Evolutionary conservation across 1,140 invertebrate species (phyloP), one percentile per base, ranked within the genome.

Genomic region (Caenorhabditis brenneri): DNA sequence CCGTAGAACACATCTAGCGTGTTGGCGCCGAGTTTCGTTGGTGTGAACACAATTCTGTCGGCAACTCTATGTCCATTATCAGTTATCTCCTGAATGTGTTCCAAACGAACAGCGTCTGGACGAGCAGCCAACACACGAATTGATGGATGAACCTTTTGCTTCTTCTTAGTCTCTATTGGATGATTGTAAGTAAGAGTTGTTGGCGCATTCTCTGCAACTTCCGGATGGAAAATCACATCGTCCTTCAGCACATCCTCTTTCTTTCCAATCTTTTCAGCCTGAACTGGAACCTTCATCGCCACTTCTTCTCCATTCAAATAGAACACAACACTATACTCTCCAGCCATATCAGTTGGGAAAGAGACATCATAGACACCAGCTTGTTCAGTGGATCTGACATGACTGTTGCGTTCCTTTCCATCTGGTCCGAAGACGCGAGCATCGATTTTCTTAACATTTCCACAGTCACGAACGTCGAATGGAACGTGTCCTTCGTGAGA

Each of bases 361-460:
- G 29, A 36, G 48, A 80, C 51, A 33, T 80, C 79, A 24, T 53
- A 53, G 48, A 53, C 27, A 27, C 51, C 51, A 10, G 22, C 48
- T 39, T 51, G 16, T 24, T 80, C 48, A 1, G 48, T 58, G 29
- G 22, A 29, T 36, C 48, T 39, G 1, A 83, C 69, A 31, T 79
- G 48, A 27, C 74, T 74, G 0, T 24, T 12, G n/a, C 82, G 48
- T 2, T 42, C 65, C 7, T 55, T 39, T 51, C 82, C 82, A 31
- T 83, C 82, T 16, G 82, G 82, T 39, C 82, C 82, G 39, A 83
- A 48, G 42, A 83, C 78, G 7, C 49, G 36, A 22, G 58, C 69
- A 27, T 65, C 74, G 39, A 58, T 46, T 15, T 39, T 49, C 33
- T 83, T 83, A 49, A 53, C 39, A 22, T 83, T 80, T 55, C 82